Evolutionary conservation across 2,113 vertebrate genomes (phyloP), one percentile per base, ranked within the genome.

Genomic region (Procavia capensis): DNA sequence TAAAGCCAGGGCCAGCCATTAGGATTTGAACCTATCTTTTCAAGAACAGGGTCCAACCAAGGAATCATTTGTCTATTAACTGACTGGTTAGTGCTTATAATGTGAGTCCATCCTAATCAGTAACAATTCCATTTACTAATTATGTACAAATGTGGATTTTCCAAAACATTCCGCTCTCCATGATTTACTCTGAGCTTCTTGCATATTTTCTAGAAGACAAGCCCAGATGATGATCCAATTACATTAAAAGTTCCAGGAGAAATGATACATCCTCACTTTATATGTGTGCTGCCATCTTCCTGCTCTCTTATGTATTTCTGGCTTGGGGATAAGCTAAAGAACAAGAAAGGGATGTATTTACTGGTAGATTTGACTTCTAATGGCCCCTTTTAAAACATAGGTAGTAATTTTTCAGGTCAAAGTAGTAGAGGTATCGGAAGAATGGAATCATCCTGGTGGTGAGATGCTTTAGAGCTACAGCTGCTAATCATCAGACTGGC

Each of bases 211-310:
- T 87, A n/a, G 25, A 81, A 70, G 22, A 76, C 9, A 27, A 36
- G 70, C 6, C n/a, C 16, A 43, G 24, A 1, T 36, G 72, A 68
- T 34, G 39, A 13, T 66, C 29, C 47, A 85, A 29, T 54, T 63
- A 27, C 3, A 50, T 63, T 19, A 50, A 5, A 76, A 43, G 25
- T 50, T 92, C 25, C 80, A 75, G 45, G 41, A 72, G 17, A 47
- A 45, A 29, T 5, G 8, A 9, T 57, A 14, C 0, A 13, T n/a
- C 4, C 22, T 20, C 20, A 3, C 6, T 39, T 2, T 41, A 14
- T 47, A n/a, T n/a, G n/a, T n/a, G n/a, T n/a, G n/a, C 3, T 36
- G 0, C 25, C 43, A 78, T 72, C 24, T 50, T 17, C 61, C 6
- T 68, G 5, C 43, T 47, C 9, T 79, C 13, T 36, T 47, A 25